Conservation (phyloP, 1,140 invertebrate genomes). For the Drosophila mauritiana region DNA sequence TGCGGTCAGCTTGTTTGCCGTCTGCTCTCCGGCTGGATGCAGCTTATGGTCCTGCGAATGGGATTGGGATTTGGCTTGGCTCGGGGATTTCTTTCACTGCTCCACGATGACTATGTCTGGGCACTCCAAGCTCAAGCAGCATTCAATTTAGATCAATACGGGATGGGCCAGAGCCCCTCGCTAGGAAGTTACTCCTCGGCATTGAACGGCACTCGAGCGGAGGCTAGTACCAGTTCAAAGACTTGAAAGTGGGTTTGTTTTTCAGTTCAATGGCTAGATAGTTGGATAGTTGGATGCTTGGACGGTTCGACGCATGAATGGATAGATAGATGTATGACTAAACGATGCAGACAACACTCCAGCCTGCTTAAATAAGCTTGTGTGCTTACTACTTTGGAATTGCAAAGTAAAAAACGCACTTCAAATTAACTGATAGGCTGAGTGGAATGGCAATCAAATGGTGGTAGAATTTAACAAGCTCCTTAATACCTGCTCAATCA, state of each 20-base stretch:
- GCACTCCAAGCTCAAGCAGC: slow-evolving; percentile 54
- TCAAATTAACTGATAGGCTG: slow-evolving; percentile 8
- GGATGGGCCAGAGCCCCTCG: slow-evolving; percentile 25
- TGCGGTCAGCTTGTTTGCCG: slow-evolving; percentile 74
- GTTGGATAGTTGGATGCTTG: slow-evolving; percentile 8
- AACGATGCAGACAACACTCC: slow-evolving; percentile 37
- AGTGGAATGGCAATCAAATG: neutral
- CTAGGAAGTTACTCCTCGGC: slow-evolving; percentile 51
- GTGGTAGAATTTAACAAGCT: too few species aligned
- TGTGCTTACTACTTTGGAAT: neutral
- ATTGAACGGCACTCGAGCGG: slow-evolving; percentile 65
- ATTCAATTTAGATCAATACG: slow-evolving; percentile 76
- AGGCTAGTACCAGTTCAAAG: slow-evolving; percentile 54
- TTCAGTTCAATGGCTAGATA: slow-evolving; percentile 50
- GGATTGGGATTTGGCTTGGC: slow-evolving; percentile 12
- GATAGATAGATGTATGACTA: slow-evolving; percentile 17
- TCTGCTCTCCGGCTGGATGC: slow-evolving; percentile 28
- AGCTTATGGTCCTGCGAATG: slow-evolving; percentile 21
- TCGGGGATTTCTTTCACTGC: slow-evolving; percentile 15
- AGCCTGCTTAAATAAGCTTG: neutral
- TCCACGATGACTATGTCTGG: slow-evolving; percentile 16
- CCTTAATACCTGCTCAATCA: too few species aligned
- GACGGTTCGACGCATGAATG: slow-evolving; percentile 19
- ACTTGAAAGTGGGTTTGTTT: slow-evolving; percentile 65
- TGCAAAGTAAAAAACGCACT: slow-evolving; percentile 7